phyloP scores from a whole-genome alignment of 2,113 vertebrate genomes.

The Tetrax tetrax region DNA sequence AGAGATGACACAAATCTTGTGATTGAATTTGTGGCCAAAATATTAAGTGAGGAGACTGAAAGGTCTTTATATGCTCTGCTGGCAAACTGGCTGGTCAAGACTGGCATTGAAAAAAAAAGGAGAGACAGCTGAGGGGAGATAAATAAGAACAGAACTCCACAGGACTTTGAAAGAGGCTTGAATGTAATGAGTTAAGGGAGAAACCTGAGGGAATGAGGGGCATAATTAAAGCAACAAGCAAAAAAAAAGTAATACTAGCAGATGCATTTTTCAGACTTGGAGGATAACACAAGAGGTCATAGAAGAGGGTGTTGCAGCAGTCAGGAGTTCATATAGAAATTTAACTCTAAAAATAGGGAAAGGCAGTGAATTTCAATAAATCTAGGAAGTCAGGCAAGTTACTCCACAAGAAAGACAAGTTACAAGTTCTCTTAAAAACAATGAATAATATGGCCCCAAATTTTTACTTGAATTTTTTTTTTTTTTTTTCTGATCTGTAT shows the following conservation, averaged over 20 bases:
- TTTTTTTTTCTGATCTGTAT: not conserved
- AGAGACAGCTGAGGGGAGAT: not conserved
- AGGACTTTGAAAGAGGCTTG: not conserved
- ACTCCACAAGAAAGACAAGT: not conserved
- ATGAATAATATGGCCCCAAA: not conserved
- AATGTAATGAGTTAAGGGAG: not conserved
- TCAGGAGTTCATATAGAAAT: not conserved
- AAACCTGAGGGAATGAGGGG: not conserved
- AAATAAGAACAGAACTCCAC: not conserved
- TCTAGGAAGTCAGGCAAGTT: not conserved
- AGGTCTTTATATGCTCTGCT: not conserved
- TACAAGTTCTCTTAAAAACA: not conserved
- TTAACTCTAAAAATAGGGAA: not conserved
- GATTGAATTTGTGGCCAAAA: not conserved
- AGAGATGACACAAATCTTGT: not conserved
- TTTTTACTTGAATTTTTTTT: not conserved
- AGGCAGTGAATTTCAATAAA: not conserved
- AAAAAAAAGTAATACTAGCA: not conserved
- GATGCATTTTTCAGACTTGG: not conserved
- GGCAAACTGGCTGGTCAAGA: not conserved
- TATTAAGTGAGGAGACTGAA: not conserved
- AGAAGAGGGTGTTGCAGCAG: not conserved
- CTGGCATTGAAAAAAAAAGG: not conserved
- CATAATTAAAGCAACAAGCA: not conserved
- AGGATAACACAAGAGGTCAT: not conserved